These are phyloP conservation scores for Aricia agestis DNA, from an alignment of 1,140 invertebrate genomes.

Conservation along the genomic window DNA sequence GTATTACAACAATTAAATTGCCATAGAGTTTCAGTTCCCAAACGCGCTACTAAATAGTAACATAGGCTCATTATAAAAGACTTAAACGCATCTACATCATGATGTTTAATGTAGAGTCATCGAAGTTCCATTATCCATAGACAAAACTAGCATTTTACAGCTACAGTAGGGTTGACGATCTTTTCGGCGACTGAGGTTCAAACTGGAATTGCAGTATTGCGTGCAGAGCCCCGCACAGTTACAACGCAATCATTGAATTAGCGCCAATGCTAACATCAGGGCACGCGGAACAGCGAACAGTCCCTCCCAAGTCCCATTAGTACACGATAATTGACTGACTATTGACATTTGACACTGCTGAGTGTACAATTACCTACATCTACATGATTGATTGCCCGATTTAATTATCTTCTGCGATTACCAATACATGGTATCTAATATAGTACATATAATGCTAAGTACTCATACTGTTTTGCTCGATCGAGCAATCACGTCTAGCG, in stretches of 20 bases:
- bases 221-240: slow-evolving; percentile 36
- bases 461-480: too few relatives aligned
- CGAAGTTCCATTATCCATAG: not conserved
- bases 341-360: not conserved
- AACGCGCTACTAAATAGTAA: too few relatives aligned
- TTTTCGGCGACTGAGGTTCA: slow-evolving; percentile 23
- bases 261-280: slow-evolving; percentile 38
- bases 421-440: too few relatives aligned
- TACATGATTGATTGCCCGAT: not conserved
- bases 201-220: slow-evolving; percentile 52
- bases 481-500: too few relatives aligned
- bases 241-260: slow-evolving; percentile 66
- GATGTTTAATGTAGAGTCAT: not conserved
- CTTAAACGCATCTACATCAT: too few relatives aligned
- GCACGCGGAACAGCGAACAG: not conserved
- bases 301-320: not conserved
- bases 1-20: too few relatives aligned
- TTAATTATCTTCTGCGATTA: not conserved
- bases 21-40: too few relatives aligned
- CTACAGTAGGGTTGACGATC: not conserved
- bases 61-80: too few relatives aligned
- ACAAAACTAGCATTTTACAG: not conserved
- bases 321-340: not conserved
- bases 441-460: too few relatives aligned
- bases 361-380: not conserved